Conservation (phyloP, 2,113 vertebrate species). For the Fukomys damarensis region DNA sequence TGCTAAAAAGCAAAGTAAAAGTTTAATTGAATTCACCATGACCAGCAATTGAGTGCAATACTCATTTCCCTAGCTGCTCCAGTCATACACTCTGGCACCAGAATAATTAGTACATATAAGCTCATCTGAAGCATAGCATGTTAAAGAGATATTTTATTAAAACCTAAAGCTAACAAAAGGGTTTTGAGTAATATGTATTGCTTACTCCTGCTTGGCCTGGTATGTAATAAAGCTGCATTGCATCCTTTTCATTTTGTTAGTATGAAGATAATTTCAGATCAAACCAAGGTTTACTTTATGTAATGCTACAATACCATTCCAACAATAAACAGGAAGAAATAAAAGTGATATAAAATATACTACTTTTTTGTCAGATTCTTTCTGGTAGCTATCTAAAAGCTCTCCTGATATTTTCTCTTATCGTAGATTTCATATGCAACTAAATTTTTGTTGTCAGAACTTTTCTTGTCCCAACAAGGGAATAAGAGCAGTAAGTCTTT, state of each 20-base stretch:
- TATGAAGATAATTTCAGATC: slow-evolving; percentile 27
- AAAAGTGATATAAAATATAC: slow-evolving; percentile 7
- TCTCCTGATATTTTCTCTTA: slow-evolving; percentile 21
- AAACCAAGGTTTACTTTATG: slow-evolving; percentile 24
- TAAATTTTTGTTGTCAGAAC: slow-evolving; percentile 23
- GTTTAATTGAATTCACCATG: slow-evolving; percentile 50
- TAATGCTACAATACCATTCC: neutral
- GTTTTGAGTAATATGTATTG: neutral
- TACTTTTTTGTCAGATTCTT: neutral
- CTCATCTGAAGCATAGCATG: slow-evolving; percentile 31
- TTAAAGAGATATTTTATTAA: slow-evolving; percentile 39
- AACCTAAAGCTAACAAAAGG: slow-evolving; percentile 2
- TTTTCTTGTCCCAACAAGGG: neutral
- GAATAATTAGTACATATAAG: slow-evolving; percentile 30
- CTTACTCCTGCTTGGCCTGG: neutral
- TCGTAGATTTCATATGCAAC: neutral
- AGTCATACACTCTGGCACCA: slow-evolving; percentile 24
- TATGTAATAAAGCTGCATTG: neutral
- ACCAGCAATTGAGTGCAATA: slow-evolving; percentile 3
- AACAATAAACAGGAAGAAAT: neutral
- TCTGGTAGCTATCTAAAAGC: neutral
- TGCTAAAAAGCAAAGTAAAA: slow-evolving; percentile 51
- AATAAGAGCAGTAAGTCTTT: neutral
- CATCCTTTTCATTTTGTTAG: neutral
- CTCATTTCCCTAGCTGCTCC: neutral